phyloP scores from a whole-genome alignment of 1,140 invertebrate species.

The Lanistes nyassanus region DNA sequence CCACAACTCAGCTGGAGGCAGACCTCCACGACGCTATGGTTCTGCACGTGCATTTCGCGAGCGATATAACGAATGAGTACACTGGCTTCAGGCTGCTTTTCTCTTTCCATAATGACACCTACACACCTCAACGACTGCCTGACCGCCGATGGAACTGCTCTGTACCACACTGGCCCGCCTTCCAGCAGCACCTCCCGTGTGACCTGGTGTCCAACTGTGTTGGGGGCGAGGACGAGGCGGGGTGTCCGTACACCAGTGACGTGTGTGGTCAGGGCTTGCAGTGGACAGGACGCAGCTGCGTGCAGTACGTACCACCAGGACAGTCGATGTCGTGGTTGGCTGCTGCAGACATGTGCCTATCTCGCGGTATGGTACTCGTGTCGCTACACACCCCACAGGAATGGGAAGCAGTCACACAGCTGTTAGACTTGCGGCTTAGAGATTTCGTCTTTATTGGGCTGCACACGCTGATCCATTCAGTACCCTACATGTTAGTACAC shows the following conservation, averaged over 20 bases:
- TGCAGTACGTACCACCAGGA: neutral
- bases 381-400: too few species aligned
- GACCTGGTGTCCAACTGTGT: constrained; percentile 4
- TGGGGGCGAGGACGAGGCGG: constrained; percentile 8
- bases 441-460: too few species aligned
- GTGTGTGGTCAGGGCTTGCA: neutral
- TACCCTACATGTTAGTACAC: too few species aligned
- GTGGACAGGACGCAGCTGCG: neutral
- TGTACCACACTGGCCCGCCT: constrained; percentile 13
- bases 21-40: neutral
- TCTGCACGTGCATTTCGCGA: neutral
- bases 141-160: constrained; percentile 18
- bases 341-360: neutral
- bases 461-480: too few species aligned
- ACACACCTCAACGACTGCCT: neutral
- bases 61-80: neutral
- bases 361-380: neutral
- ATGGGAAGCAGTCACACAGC: too few species aligned
- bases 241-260: constrained; percentile 11
- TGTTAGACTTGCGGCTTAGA: too few species aligned
- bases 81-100: neutral
- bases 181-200: constrained; percentile 6
- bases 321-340: neutral
- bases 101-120: neutral
- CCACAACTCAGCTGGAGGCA: neutral